phyloP scores from a whole-genome alignment of 1,140 invertebrate species.

The Agraylea sexmaculata region DNA sequence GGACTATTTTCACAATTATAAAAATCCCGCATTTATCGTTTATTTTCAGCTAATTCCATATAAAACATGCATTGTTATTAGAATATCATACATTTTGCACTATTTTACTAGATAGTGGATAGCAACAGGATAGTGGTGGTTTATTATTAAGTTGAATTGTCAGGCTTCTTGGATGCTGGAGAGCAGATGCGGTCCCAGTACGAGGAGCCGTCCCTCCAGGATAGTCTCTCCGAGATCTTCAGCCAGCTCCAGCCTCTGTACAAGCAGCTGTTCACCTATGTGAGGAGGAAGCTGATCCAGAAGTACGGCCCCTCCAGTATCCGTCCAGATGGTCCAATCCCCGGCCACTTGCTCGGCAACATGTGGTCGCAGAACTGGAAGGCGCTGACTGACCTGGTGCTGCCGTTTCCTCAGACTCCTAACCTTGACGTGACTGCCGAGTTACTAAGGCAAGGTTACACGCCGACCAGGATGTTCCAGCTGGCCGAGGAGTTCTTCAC shows the following conservation, averaged over 20 bases:
- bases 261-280: constrained; percentile 76
- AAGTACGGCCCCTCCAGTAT: constrained; percentile 53
- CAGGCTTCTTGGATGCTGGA: constrained; percentile 65
- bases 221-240: constrained; percentile 59
- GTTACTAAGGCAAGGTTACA: constrained; percentile 62
- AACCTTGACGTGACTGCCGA: constrained; percentile 63
- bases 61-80: no score
- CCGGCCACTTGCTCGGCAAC: constrained; percentile 65
- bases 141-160: constrained; percentile 10
- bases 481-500: constrained; percentile 72
- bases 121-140: no score
- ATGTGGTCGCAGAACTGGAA: constrained; percentile 80
- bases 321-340: constrained; percentile 58
- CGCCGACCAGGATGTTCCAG: constrained; percentile 67
- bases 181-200: constrained; percentile 61
- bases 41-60: no score
- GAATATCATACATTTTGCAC: no score
- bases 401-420: constrained; percentile 61
- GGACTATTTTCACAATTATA: no score
- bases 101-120: no score
- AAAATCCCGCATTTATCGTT: no score
- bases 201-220: constrained; percentile 55
- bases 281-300: constrained; percentile 56
- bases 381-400: constrained; percentile 63
- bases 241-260: constrained; percentile 67